Base-by-base conservation (phyloP, 2,797 vertebrate species). In the Centroberyx gerrardi region DNA sequence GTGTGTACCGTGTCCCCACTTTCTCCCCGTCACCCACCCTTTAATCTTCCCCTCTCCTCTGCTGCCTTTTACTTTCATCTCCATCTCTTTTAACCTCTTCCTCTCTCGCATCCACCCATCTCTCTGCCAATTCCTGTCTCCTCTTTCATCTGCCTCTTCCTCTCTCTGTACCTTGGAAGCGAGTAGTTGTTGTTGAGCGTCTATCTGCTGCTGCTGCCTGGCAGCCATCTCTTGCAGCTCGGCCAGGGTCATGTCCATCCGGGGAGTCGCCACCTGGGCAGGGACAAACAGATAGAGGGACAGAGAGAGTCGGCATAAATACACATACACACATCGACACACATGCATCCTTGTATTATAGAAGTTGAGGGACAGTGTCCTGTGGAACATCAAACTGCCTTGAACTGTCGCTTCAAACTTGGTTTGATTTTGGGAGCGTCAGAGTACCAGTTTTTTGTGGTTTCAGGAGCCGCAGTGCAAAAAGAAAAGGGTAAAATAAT, bases 161-260 rank as follows among this genome's bases (percentile, higher is more conserved):
- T 60, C 15, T 80, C 69, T 63, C 84, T 64, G 46, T 91, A 99
- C 98, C 97, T 99, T 99, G 29, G 97, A 97, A 54, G 98, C 96
- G 48, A 99, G 93, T 82, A 98, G 95, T 76, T 98, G 97, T 52
- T 99, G 97, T 68, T 99, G 98, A 64, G 95, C 85, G 62, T 99
- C 98, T 44, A 99, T 99, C 91, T 99, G 98, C 14, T 98, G 97
- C 92, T 99, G 98, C 70, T 99, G 98, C 63, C 98, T 95, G 48
- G 97, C 93, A 5, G 98, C 98, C 98, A 99, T 99, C 77, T 99
- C 98, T 89, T 99, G 98, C 40, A 99, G 95, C 88, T 99, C 98
- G 0, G 97, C 94, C 66, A 99, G 90, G 0, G 97, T 99, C 97
- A 99, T 97, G 87, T 99, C 98, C 98, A 98, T 97, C 76, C 97